Evolutionary conservation across 2,888 invertebrate species (phyloP), one percentile per base, ranked within the genome.

Genomic region (Hyalella azteca): DNA sequence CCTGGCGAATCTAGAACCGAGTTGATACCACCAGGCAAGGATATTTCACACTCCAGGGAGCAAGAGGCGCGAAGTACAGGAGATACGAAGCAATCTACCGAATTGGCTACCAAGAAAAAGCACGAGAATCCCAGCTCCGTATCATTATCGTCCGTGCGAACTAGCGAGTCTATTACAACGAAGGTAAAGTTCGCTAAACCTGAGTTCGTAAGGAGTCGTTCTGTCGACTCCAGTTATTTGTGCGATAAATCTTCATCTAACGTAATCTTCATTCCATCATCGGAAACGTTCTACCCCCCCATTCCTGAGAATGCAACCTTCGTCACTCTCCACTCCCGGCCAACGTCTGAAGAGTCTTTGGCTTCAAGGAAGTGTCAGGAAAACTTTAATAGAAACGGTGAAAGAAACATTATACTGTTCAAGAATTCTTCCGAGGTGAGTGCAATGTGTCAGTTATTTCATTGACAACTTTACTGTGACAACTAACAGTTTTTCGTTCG

Each of bases 261-360:
- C 19, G 13, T 66, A n/a, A 66, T 32, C 26, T 66, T 66, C 19
- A 36, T 66, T 66, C 66, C 66, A 36, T 32, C 66, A 2, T 66
- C 66, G 5, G 66, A 66, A 15, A 66, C 32, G 19, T 36, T 36
- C 19, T 66, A 66, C 19, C 48, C 73, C 26, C 48, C 73, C 26
- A 45, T 39, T 22, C 73, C 73, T 15, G 79, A 79, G 48, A 48
- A 79, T 49, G 79, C 79, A 26, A 73, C 73, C 26, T 49, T 79
- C 4, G 79, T 79, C 36, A 79, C 79, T 2, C 73, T 79, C 36
- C 32, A 48, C 32, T 79, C 79, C 22, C 49, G 73, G 36, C 73
- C 79, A 19, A 73, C 73, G 4, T 79, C 79, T 9, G 79, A 79
- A 45, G 79, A 79, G 40, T 79, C 79, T 79, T 49, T 79, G 36